Evolutionary conservation across 2,797 vertebrate genomes (phyloP).

Genomic region (Podarcis lilfordi): DNA sequence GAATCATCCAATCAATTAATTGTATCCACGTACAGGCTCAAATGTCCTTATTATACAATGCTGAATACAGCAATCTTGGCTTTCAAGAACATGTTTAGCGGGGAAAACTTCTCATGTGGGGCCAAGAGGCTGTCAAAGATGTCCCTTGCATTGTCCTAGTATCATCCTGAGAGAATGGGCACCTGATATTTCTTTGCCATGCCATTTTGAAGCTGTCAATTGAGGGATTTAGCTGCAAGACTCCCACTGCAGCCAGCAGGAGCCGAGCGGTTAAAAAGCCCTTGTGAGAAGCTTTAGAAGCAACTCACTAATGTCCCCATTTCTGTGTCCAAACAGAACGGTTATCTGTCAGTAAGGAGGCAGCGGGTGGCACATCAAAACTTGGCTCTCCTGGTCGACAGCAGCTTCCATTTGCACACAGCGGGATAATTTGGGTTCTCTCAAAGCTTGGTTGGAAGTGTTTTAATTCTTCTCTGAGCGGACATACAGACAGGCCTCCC

Average conservation of each 20-base stretch:
- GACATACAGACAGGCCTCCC: not conserved
- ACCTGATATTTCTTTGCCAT: slow-evolving; percentile 26
- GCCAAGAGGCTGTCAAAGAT: not conserved
- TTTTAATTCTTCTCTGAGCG: not conserved
- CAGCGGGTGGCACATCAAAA: not conserved
- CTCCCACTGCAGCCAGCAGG: slow-evolving; percentile 40
- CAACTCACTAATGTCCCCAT: not conserved
- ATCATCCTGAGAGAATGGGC: not conserved
- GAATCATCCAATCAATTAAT: not conserved
- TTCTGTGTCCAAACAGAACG: not conserved
- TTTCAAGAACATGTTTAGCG: not conserved
- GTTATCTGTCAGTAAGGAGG: not conserved
- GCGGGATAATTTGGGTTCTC: not conserved
- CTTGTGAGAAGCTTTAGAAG: slow-evolving; percentile 42
- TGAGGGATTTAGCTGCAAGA: slow-evolving; percentile 47
- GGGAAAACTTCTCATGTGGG: not conserved
- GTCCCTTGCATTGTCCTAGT: not conserved
- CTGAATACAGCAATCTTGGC: not conserved
- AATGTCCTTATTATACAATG: too few relatives aligned
- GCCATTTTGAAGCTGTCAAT: slow-evolving; percentile 17
- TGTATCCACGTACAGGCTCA: not conserved
- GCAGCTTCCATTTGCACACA: slow-evolving; percentile 16
- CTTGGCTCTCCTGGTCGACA: not conserved
- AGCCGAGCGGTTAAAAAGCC: slow-evolving; percentile 14
- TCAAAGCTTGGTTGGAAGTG: not conserved